Evolutionary conservation across 2,797 vertebrate genomes (phyloP).

Genomic region (Pseudochirops cupreus): DNA sequence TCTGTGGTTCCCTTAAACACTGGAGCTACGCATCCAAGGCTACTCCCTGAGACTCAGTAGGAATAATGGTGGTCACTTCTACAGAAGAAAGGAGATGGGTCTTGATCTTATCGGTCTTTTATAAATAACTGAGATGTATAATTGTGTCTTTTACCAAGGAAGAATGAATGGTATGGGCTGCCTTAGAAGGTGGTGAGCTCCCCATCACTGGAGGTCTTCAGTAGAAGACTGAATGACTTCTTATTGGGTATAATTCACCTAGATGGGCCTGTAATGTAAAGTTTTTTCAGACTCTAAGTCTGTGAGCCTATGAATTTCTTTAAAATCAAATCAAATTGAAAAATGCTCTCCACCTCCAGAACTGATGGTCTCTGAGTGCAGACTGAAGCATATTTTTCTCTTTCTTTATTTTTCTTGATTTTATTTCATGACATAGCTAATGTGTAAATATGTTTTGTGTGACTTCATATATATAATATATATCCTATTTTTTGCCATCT

Average conservation of each 20-base stretch:
- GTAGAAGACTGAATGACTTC: not conserved
- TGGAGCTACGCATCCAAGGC: not conserved
- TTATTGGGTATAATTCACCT: not conserved
- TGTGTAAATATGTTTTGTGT: not conserved
- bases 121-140: not conserved
- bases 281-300: not conserved
- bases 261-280: not conserved
- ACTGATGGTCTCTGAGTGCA: not conserved
- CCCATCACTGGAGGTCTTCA: not conserved
- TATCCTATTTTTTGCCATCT: not conserved
- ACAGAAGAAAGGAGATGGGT: not conserved
- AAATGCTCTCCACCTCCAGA: not conserved
- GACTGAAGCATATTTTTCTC: not conserved
- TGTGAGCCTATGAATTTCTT: not conserved
- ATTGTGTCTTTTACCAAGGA: not conserved
- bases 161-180: not conserved
- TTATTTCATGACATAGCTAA: not conserved
- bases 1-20: not conserved
- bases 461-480: not conserved
- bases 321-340: not conserved
- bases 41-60: not conserved
- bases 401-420: not conserved
- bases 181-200: not conserved
- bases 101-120: not conserved
- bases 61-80: not conserved